Evolutionary conservation across 2,797 vertebrate genomes (phyloP), one percentile per base, ranked within the genome.

Genomic region (Muscicapa comitata): DNA sequence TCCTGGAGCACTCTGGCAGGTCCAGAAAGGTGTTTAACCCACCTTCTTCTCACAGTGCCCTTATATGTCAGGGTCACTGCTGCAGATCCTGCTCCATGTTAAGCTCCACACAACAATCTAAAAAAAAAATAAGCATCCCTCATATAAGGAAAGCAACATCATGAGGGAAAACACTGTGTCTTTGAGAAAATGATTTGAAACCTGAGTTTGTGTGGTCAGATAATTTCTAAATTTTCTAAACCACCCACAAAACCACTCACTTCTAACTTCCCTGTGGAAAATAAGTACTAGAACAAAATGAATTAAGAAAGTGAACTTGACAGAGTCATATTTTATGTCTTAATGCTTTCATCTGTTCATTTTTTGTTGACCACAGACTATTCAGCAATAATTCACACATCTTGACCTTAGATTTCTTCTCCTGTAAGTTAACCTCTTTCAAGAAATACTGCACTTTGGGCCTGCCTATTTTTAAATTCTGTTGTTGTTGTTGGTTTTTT

Each of bases 101-200:
- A 42, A 83, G 58, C 15, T 31, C 9, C 31, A 28, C 40, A 50
- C 13, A 29, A 37, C 37, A 37, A 59, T 38, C 6, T 17, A 25
- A 77, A 83, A 75, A 75, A 77, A 18, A 45, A 45, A 45, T 23
- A 31, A 67, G 75, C 20, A 58, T 8, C 15, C 1, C 5, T 31
- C 4, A 0, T 6, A 50, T 13, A 57, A 67, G 68, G 23, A 40
- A 86, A 59, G 23, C 67, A 74, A 5, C 2, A 13, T 55, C 37
- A 37, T 13, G 24, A 79, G 5, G 15, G 21, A 76, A 92, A 82
- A 47, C 37, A 47, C 37, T 40, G 17, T 5, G 2, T 37, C 48
- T 61, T 86, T 78, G 66, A 76, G 70, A 91, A 93, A 85, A 72
- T 25, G 11, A 31, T 88, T 88, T 93, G 71, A 80, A 90, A 77